Base-by-base conservation (phyloP, 2,888 invertebrate species). In the Acrobasis consociella region DNA sequence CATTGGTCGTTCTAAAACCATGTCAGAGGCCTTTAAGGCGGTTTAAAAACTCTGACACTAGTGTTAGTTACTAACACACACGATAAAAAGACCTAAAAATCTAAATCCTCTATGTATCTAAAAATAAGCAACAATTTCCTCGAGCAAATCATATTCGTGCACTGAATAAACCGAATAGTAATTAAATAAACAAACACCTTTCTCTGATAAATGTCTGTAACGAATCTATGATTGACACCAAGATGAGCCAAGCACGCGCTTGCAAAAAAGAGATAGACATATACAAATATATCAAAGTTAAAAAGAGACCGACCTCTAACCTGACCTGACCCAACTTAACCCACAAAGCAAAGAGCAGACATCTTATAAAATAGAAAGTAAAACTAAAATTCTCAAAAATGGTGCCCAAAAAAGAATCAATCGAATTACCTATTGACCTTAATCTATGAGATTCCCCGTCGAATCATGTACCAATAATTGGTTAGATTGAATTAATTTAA, bases 401-500 rank as follows among this genome's bases (percentile, higher is more conserved):
- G 49, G 13, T 49, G 15, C 22, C 37, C 49, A 55, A 55, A 62
- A n/a, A 73, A 69, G 69, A 70, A 64, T 42, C 64, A 71, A 72
- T 60, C 75, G 73, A 76, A 77, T n/a, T n/a, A 76, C 66, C n/a
- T n/a, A 73, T 69, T 75, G 83, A 73, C 82, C 83, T 69, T 81
- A 83, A 83, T 83, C 78, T 67, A 62, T 63, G 63, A 78, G 76
- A 69, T 69, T 70, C 64, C 72, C 67, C 70, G 69, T 62, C 65
- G 68, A 67, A 62, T 66, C 52, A 59, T 53, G 65, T 66, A 70
- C 75, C 71, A 72, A 72, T 77, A 75, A 77, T 78, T 77, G 76
- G 72, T 74, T 69, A 71, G 69, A 71, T 72, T 67, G 81, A 80
- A 77, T 82, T 83, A 80, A 81, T 82, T 81, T 75, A 73, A 75